Evolutionary conservation across 2,888 invertebrate genomes (phyloP).

Genomic region (Tetropium fuscum): DNA sequence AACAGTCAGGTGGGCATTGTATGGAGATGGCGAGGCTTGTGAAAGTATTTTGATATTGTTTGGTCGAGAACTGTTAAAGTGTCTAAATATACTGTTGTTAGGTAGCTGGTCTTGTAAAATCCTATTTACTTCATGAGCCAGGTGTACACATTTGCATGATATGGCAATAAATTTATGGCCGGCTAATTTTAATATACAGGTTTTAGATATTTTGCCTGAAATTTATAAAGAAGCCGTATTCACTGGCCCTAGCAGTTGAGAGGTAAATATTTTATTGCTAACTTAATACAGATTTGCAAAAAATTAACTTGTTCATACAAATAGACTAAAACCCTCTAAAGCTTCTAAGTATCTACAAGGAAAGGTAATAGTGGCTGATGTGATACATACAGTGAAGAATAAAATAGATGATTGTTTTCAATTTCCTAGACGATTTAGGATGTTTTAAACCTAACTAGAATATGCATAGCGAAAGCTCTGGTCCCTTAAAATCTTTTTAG

Average conservation of each 20-base stretch:
- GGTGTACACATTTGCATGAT: constrained; percentile 38
- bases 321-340: too few species aligned
- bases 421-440: too few species aligned
- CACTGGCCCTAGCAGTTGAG: background rate
- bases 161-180: constrained; percentile 35
- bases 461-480: too few species aligned
- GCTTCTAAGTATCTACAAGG: too few species aligned
- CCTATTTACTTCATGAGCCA: constrained; percentile 27
- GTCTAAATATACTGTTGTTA: constrained; percentile 29
- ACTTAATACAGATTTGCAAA: too few species aligned
- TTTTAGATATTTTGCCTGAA: constrained; percentile 21
- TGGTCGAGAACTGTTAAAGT: constrained; percentile 26
- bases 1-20: constrained; percentile 10
- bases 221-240: constrained; percentile 4
- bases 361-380: too few species aligned
- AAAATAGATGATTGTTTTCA: too few species aligned
- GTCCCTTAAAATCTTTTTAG: too few species aligned
- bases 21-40: constrained; percentile 25
- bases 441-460: too few species aligned
- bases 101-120: constrained; percentile 24
- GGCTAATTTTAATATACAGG: constrained; percentile 25
- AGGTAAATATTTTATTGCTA: constrained; percentile 11
- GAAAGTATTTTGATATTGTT: constrained; percentile 32
- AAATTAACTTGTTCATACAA: too few species aligned
- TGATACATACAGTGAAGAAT: too few species aligned